Evolutionary conservation across 2,888 invertebrate genomes (phyloP).

Genomic region (Prenolepis imparis): DNA sequence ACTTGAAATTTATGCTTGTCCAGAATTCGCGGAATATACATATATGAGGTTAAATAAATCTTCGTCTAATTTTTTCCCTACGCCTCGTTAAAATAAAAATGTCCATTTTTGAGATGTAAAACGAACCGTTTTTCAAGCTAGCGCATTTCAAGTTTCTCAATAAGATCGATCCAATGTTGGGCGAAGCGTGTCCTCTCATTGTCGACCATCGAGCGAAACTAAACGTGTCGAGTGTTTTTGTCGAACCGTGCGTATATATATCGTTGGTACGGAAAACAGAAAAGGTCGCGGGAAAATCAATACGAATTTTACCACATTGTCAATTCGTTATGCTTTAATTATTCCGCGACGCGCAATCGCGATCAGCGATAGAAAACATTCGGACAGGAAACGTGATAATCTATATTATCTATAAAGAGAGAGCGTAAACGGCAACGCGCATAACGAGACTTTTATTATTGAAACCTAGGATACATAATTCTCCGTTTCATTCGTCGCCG

Average conservation of each 20-base stretch:
- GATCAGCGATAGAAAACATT: conserved; percentile 13
- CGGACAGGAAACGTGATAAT: conserved; percentile 25
- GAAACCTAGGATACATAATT: conserved; percentile 27
- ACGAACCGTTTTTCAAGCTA: background rate
- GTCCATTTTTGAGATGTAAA: background rate
- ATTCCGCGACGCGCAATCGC: conserved; percentile 35
- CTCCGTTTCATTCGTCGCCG: conserved; percentile 1
- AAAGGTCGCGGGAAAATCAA: conserved; percentile 14
- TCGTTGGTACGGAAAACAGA: conserved; percentile 20
- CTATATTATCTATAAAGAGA: too few relatives aligned
- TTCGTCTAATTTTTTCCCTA: conserved; percentile 10
- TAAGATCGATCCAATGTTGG: background rate
- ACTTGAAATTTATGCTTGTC: conserved; percentile 38
- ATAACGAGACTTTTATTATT: conserved; percentile 45
- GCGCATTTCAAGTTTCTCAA: background rate
- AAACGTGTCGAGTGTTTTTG: background rate
- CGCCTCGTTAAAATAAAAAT: background rate
- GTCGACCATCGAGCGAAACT: background rate
- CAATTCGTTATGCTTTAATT: conserved; percentile 52
- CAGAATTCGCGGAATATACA: background rate
- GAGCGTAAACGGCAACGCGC: conserved; percentile 4
- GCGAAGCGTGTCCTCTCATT: conserved; percentile 8
- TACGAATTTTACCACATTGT: conserved; percentile 24
- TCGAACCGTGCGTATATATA: background rate
- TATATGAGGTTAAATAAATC: background rate